Percentiles rank a stretch among this genome's conserved stretches.
Evolutionary conservation across 2,797 vertebrate species (phyloP).

Genomic region (Oryzias sinensis): DNA sequence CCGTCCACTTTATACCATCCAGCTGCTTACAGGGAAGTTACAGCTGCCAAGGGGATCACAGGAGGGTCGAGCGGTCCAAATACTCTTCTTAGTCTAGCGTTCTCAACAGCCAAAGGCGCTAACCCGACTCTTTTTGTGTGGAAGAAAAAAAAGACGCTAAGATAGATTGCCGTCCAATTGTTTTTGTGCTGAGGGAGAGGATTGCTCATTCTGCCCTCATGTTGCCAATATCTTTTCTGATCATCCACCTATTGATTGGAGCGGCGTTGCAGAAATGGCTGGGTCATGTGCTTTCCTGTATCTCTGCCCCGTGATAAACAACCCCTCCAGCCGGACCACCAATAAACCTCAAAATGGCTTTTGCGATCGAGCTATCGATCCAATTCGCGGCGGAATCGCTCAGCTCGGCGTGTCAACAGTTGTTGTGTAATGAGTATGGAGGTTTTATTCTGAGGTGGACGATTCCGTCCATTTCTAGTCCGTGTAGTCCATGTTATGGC

Average conservation of each 20-base stretch:
- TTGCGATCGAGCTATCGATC: slow-evolving; percentile 66
- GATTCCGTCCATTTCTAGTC: too few relatives aligned
- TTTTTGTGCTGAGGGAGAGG: slow-evolving; percentile 61
- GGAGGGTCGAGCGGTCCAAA: neutral
- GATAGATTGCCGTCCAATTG: slow-evolving; percentile 71
- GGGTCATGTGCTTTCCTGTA: slow-evolving; percentile 51
- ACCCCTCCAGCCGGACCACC: slow-evolving; percentile 40
- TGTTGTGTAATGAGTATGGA: slow-evolving; percentile 11
- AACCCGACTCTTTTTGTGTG: neutral
- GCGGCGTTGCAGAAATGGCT: slow-evolving; percentile 40
- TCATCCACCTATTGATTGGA: slow-evolving; percentile 64
- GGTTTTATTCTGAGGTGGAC: neutral
- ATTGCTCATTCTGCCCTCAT: slow-evolving; percentile 56
- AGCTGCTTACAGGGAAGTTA: slow-evolving; percentile 44
- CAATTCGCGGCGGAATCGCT: slow-evolving; percentile 35
- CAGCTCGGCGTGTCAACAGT: slow-evolving; percentile 11
- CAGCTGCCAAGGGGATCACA: slow-evolving; percentile 35
- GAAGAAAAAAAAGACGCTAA: slow-evolving; percentile 3
- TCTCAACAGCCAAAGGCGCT: neutral
- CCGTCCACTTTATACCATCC: slow-evolving; percentile 31
- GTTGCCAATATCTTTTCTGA: slow-evolving; percentile 70
- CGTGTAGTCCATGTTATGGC: too few relatives aligned
- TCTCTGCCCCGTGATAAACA: slow-evolving; percentile 53
- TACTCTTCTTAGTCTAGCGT: neutral
- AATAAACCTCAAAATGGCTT: slow-evolving; percentile 61